A percentile compares a stretch with the other conserved stretches of the same genome.
Evolutionary conservation across 2,797 vertebrate genomes (phyloP).

Genomic region (Urophycis tenuis): DNA sequence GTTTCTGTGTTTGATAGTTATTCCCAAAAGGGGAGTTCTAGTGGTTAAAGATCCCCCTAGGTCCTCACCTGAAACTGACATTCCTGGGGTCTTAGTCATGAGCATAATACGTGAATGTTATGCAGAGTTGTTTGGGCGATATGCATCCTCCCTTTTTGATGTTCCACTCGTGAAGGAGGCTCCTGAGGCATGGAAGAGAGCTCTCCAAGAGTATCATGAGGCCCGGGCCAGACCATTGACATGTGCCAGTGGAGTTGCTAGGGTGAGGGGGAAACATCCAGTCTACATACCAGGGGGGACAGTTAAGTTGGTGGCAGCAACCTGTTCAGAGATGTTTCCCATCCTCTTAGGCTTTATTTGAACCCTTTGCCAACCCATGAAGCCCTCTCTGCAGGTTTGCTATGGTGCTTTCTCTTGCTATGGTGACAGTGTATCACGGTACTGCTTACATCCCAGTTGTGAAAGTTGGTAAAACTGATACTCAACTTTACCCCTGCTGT

Average conservation of each 20-base stretch:
- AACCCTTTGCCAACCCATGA: background rate
- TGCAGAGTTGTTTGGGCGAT: constrained; percentile 1
- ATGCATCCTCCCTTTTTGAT: background rate
- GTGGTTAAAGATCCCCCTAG: background rate
- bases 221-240: background rate
- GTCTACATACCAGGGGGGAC: background rate
- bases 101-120: background rate
- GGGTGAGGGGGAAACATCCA: constrained; percentile 4
- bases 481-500: background rate
- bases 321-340: background rate
- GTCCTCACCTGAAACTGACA: background rate
- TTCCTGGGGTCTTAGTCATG: too few species aligned
- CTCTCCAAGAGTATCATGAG: background rate
- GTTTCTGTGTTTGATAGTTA: constrained; percentile 1
- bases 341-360: background rate
- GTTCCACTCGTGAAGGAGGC: background rate
- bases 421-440: background rate
- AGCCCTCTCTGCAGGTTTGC: background rate
- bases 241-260: background rate
- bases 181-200: background rate
- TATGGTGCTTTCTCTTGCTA: background rate
- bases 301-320: background rate
- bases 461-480: background rate
- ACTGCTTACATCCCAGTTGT: background rate
- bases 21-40: background rate